A percentile compares a stretch with the other conserved stretches of the same genome.
phyloP scores from a whole-genome alignment of 2,113 vertebrate species.

The Narcine bancroftii region DNA sequence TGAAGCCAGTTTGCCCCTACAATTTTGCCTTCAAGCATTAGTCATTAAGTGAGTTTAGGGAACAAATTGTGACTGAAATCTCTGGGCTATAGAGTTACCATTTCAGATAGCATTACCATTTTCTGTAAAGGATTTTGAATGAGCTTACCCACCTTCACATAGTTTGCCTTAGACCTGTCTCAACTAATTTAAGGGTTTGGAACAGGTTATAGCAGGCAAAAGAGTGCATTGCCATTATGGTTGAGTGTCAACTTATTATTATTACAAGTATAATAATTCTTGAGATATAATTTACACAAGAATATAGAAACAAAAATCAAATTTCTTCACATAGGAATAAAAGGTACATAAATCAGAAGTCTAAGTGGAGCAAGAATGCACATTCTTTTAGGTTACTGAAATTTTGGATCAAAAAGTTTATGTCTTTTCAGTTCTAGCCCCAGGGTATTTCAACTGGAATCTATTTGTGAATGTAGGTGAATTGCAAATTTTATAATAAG shows the following conservation, averaged over 20 bases:
- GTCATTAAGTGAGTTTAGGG: neutral
- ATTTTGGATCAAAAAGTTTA: neutral
- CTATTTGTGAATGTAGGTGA: neutral
- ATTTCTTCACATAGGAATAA: neutral
- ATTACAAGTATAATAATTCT: slow-evolving; percentile 28
- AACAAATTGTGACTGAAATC: slow-evolving; percentile 31
- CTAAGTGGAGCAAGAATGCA: neutral
- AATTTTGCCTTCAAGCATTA: slow-evolving; percentile 17
- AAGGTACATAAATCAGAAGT: slow-evolving; percentile 16
- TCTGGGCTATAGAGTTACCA: neutral
- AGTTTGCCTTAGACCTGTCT: slow-evolving; percentile 23
- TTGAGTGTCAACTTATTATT: neutral
- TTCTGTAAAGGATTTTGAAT: slow-evolving; percentile 6
- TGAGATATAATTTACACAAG: slow-evolving; percentile 9
- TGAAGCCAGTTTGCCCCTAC: neutral
- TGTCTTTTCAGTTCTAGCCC: neutral
- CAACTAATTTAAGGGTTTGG: slow-evolving; percentile 31
- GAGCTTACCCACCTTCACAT: neutral
- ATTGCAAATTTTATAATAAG: slow-evolving; percentile 24
- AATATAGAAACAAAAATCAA: neutral
- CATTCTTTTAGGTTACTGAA: neutral
- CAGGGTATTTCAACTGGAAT: neutral
- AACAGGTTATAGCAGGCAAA: slow-evolving; percentile 8
- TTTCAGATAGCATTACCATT: slow-evolving; percentile 23
- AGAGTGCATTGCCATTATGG: slow-evolving; percentile 3